Conservation (phyloP, 2,113 vertebrate genomes). For the Gymnocephalus cernua region DNA sequence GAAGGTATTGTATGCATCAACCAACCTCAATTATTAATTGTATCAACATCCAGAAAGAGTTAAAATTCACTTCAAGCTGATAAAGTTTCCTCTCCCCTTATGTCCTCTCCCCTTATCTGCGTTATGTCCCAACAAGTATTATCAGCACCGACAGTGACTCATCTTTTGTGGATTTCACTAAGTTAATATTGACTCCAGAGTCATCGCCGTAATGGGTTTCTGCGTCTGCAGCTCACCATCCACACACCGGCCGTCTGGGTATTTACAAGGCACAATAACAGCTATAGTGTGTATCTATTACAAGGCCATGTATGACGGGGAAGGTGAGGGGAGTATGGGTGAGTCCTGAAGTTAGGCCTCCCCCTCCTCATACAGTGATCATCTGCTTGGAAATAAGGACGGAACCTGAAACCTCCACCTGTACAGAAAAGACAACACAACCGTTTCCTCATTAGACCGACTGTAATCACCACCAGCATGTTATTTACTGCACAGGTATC, state of each 20-base stretch:
- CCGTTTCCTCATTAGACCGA: too few relatives aligned
- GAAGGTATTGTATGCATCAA: neutral
- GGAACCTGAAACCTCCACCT: neutral
- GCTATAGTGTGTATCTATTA: too few relatives aligned
- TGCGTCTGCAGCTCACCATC: slow-evolving; percentile 14
- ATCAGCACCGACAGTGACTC: neutral
- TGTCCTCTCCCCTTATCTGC: neutral
- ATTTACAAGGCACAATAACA: too few relatives aligned
- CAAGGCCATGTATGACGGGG: too few relatives aligned
- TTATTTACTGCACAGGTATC: neutral
- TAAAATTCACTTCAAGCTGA: neutral
- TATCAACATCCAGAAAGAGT: neutral
- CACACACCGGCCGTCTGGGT: neutral
- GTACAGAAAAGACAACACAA: neutral
- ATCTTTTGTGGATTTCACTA: neutral
- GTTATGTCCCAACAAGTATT: neutral
- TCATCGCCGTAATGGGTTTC: neutral
- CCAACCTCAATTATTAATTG: neutral
- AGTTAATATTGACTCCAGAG: neutral
- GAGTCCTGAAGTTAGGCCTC: slow-evolving; percentile 9
- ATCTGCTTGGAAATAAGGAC: neutral
- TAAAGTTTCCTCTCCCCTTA: too few relatives aligned
- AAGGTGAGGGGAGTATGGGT: neutral
- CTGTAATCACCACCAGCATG: too few relatives aligned
- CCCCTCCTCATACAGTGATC: neutral